Evolutionary conservation across 1,140 invertebrate genomes (phyloP), one percentile per base, ranked within the genome.

Genomic region (Venturia canescens): DNA sequence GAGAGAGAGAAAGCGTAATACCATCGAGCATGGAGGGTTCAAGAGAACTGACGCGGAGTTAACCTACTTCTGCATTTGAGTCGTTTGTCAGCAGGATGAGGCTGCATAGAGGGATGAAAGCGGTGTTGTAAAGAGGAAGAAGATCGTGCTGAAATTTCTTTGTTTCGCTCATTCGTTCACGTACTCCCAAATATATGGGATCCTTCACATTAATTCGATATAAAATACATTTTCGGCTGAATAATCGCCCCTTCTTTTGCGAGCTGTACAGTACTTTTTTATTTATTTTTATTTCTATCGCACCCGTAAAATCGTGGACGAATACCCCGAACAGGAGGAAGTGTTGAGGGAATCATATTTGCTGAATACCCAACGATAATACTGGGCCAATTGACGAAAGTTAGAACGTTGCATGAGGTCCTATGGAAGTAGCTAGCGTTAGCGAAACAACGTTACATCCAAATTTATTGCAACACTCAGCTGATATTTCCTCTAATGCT

Each of bases 61-160:
- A 89, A 90, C 87, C 87, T 85, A 90, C 86, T 90, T 90, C 83
- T 83, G 71, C 86, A 86, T 88, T 86, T 88, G 84, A 85, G 87
- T 84, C 85, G 85, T 89, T 89, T 87, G 84, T 89, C 86, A 87
- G 82, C 57, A 66, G 44, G 71, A 31, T 3, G 50, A 34, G 79
- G 27, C 57, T 26, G 77, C 27, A 29, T 66, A 29, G 63, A 66
- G 63, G 9, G 27, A 66, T 29, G 63, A 27, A 71, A 74, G 74
- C 66, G 75, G 26, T 13, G 75, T 31, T 71, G 29, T 34, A 48
- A 77, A 23, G 1, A 75, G 60, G 53, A 70, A 66, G 16, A 3
- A 29, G 63, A 66, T 15, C 63, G 29, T 66, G 63, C 63, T 66
- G 23, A 66, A 66, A 66, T 66, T 66, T 66, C 11, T 66, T 26